Evolutionary conservation across 2,888 invertebrate genomes (phyloP).

Genomic region (Tinea pellionella): DNA sequence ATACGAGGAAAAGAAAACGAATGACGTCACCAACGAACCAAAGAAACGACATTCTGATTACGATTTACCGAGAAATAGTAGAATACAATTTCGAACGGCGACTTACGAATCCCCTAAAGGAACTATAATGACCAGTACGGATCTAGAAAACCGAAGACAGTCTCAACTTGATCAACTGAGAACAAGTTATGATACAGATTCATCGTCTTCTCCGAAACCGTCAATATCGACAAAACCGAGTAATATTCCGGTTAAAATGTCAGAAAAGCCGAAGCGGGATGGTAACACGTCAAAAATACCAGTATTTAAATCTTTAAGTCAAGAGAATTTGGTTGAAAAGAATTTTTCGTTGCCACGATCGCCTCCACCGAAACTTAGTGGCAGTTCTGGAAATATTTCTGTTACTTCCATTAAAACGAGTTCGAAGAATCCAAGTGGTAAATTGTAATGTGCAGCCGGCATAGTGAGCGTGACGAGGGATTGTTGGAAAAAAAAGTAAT

Average conservation of each 20-base stretch:
- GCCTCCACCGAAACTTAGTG: conserved; percentile 43
- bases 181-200: conserved; percentile 27
- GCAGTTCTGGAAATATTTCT: conserved; percentile 53
- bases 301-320: conserved; percentile 61
- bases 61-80: conserved; percentile 64
- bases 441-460: conserved; percentile 25
- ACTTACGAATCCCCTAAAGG: conserved; percentile 72
- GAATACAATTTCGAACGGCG: conserved; percentile 73
- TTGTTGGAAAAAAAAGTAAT: neutral
- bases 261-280: conserved; percentile 37
- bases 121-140: conserved; percentile 65
- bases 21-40: conserved; percentile 42
- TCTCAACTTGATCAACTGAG: conserved; percentile 65
- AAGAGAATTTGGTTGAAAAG: conserved; percentile 56
- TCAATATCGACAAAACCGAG: conserved; percentile 53
- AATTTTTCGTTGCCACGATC: conserved; percentile 50
- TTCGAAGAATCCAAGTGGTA: conserved; percentile 66
- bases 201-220: conserved; percentile 40
- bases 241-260: conserved; percentile 54
- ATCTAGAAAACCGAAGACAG: conserved; percentile 64
- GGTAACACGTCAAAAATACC: conserved; percentile 64
- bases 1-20: conserved; percentile 38
- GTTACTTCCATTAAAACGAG: conserved; percentile 73
- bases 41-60: conserved; percentile 65
- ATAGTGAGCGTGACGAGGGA: neutral